phyloP scores from a whole-genome alignment of 2,113 vertebrate genomes.

The Falco punctatus region DNA sequence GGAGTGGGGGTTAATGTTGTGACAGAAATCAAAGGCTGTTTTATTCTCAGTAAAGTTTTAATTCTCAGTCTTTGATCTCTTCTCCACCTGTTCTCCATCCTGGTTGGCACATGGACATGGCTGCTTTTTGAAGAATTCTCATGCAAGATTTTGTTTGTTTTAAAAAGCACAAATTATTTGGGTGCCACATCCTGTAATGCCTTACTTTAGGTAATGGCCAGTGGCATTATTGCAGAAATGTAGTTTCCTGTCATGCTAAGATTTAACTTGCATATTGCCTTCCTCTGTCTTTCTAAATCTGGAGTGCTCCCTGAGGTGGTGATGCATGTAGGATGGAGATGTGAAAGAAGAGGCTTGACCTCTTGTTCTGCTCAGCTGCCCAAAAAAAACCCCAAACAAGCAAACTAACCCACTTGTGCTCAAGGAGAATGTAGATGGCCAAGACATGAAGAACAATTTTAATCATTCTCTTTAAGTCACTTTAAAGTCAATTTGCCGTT shows the following conservation, averaged over 20 bases:
- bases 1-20: not conserved
- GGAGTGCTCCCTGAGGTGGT: not conserved
- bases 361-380: not conserved
- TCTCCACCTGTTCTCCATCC: not conserved
- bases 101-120: not conserved
- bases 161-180: not conserved
- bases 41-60: not conserved
- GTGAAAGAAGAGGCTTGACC: not conserved
- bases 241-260: not conserved
- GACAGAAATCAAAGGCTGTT: not conserved
- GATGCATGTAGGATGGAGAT: not conserved
- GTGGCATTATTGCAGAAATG: not conserved
- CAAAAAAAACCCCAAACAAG: not conserved
- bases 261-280: not conserved
- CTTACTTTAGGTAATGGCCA: not conserved
- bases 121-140: not conserved
- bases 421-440: not conserved
- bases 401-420: fast-evolving
- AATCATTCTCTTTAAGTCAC: not conserved
- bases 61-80: not conserved
- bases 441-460: not conserved
- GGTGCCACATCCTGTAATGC: not conserved
- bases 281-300: not conserved
- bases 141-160: not conserved
- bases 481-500: not conserved